Evolutionary conservation across 2,797 vertebrate species (phyloP).

Genomic region (Clarias fuscus): DNA sequence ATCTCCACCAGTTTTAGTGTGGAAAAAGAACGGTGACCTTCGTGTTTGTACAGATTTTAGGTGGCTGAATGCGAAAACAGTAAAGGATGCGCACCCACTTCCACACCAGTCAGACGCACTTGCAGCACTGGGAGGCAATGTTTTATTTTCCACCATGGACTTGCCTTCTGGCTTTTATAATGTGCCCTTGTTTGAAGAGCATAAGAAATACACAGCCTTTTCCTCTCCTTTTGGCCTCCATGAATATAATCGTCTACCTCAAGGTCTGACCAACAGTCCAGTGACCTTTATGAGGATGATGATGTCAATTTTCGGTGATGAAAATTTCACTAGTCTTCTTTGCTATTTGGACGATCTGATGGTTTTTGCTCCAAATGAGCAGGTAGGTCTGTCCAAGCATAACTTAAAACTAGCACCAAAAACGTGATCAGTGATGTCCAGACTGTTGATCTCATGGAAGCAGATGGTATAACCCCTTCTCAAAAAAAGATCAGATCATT

Average conservation of each 20-base stretch:
- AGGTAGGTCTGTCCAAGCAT: conserved; percentile 25
- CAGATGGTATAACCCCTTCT: conserved; percentile 23
- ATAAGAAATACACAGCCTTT: conserved; percentile 23
- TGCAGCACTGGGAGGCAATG: conserved; percentile 7
- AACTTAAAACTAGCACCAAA: conserved; percentile 45
- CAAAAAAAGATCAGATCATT: conserved; percentile 32
- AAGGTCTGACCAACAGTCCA: conserved; percentile 44
- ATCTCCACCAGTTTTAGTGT: not conserved
- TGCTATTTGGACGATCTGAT: conserved; percentile 47
- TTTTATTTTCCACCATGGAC: conserved; percentile 14
- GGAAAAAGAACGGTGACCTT: conserved; percentile 12
- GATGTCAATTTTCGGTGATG: conserved; percentile 50
- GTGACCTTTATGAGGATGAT: conserved; percentile 55
- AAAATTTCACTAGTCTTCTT: conserved; percentile 43
- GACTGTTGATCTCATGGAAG: conserved; percentile 35
- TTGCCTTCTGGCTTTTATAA: conserved; percentile 34
- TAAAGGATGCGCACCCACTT: conserved; percentile 17
- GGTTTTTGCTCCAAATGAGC: conserved; percentile 37
- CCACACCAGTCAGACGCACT: conserved; percentile 22
- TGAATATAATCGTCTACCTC: conserved; percentile 21
- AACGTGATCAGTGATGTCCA: conserved; percentile 23
- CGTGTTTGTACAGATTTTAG: not conserved
- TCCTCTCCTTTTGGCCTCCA: conserved; percentile 7
- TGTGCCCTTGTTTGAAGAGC: conserved; percentile 10
- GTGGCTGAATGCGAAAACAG: conserved; percentile 11